phyloP scores from a whole-genome alignment of 2,888 invertebrate species.

The Listrodromus nycthemerus region DNA sequence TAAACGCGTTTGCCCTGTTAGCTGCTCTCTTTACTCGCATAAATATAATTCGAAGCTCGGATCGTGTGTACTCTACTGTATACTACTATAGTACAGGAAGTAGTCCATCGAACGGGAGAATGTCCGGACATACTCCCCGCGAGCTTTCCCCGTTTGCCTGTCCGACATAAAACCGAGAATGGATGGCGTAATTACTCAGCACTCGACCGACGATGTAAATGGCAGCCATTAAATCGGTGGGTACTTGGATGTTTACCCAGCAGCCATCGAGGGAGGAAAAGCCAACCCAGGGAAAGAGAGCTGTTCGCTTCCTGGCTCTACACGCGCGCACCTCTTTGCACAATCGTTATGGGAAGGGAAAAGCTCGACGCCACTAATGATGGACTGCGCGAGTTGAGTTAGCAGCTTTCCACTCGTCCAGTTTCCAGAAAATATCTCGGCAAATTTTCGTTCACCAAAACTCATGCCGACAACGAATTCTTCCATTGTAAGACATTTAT shows the following conservation, averaged over 20 bases:
- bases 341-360: conserved; percentile 19
- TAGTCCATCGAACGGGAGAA: conserved; percentile 37
- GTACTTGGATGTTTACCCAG: conserved; percentile 76
- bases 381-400: conserved; percentile 4
- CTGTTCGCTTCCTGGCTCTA: conserved; percentile 37
- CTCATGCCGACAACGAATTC: not conserved
- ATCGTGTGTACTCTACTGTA: conserved; percentile 12
- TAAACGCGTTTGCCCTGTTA: not conserved
- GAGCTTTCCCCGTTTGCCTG: conserved; percentile 56
- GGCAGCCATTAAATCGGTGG: conserved; percentile 78
- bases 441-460: not conserved
- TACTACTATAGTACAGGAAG: not conserved
- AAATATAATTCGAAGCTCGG: conserved; percentile 29
- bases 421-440: not conserved
- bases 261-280: conserved; percentile 65
- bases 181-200: conserved; percentile 81
- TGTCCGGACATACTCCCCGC: conserved; percentile 43
- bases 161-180: conserved; percentile 75
- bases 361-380: conserved; percentile 18
- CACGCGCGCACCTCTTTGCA: conserved; percentile 14
- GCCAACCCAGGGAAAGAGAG: conserved; percentile 13
- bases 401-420: conserved; percentile 37
- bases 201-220: conserved; percentile 80
- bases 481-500: too few relatives aligned
- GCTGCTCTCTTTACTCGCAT: conserved; percentile 29